A percentile compares a stretch with the other conserved stretches of the same genome.
These are phyloP conservation scores for Neodontobutis hainanensis DNA, from an alignment of 2,113 vertebrate species.

Conservation along the genomic window DNA sequence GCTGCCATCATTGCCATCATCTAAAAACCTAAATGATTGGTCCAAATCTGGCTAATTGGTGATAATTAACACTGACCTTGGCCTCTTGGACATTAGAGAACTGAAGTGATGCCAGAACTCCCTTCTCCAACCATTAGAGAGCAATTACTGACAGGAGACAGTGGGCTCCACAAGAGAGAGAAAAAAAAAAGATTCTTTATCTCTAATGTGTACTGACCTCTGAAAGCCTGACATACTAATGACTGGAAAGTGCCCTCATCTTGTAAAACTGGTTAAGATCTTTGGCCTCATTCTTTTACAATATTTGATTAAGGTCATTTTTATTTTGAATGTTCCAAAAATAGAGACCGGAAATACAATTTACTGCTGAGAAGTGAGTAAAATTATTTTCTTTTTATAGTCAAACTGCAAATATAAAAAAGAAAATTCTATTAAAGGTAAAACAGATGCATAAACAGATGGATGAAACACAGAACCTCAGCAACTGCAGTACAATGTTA, in stretches of 20 bases:
- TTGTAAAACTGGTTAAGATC: neutral
- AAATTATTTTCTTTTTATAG: no score
- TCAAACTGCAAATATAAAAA: no score
- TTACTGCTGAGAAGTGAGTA: no score
- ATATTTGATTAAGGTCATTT: no score
- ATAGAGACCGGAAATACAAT: no score
- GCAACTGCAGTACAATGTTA: no score
- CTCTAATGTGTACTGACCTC: constrained; percentile 4
- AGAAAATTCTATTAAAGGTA: no score
- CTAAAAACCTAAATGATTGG: constrained; percentile 43
- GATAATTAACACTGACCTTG: constrained; percentile 63
- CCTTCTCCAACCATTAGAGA: constrained; percentile 35
- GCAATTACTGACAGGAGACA: constrained; percentile 42
- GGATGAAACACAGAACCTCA: no score
- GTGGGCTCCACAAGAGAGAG: constrained; percentile 2
- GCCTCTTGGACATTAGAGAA: constrained; percentile 48
- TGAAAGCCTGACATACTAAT: constrained; percentile 12
- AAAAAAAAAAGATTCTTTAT: neutral
- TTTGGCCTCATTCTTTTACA: no score
- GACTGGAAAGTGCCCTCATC: neutral
- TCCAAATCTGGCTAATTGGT: constrained; percentile 60
- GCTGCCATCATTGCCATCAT: constrained; percentile 33
- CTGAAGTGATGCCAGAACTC: constrained; percentile 33
- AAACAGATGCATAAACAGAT: no score
- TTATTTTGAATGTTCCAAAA: no score